Evolutionary conservation across 2,888 invertebrate genomes (phyloP).

Genomic region (Tachina fera): DNA sequence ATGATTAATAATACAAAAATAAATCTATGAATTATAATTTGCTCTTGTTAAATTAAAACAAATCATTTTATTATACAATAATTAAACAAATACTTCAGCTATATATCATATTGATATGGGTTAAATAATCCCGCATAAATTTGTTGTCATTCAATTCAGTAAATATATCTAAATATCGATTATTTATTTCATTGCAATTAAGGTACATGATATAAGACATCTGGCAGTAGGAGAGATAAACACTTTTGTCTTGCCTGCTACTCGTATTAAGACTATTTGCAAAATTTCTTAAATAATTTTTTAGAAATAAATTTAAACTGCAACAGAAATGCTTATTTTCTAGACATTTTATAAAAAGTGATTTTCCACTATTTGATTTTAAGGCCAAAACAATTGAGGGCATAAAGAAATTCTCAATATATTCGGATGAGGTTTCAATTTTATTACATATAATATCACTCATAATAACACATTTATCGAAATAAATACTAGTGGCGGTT

Average conservation of each 20-base stretch:
- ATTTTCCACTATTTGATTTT: not conserved
- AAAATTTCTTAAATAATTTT: conserved; percentile 35
- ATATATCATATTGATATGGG: conserved; percentile 42
- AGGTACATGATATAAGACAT: conserved; percentile 16
- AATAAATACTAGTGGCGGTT: conserved; percentile 48
- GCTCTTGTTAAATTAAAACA: not conserved
- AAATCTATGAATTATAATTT: too few relatives aligned
- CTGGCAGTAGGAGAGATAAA: not conserved
- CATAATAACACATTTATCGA: conserved; percentile 38
- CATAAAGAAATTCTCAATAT: conserved; percentile 32
- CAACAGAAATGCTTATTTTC: conserved; percentile 40
- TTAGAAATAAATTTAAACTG: conserved; percentile 45
- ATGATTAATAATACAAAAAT: too few relatives aligned
- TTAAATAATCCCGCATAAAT: conserved; percentile 37
- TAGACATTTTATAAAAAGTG: conserved; percentile 43
- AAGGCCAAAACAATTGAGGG: conserved; percentile 32
- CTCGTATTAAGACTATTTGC: not conserved
- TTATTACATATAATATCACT: conserved; percentile 47
- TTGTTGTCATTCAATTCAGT: conserved; percentile 6
- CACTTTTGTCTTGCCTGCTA: not conserved
- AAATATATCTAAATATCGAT: conserved; percentile 8
- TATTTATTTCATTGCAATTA: conserved; percentile 5
- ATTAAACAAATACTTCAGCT: conserved; percentile 2
- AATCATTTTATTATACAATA: not conserved
- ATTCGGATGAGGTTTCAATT: conserved; percentile 6